Percentiles rank a stretch among this genome's conserved stretches.
phyloP scores from a whole-genome alignment of 2,888 invertebrate species.

The Nysson spinosus region DNA sequence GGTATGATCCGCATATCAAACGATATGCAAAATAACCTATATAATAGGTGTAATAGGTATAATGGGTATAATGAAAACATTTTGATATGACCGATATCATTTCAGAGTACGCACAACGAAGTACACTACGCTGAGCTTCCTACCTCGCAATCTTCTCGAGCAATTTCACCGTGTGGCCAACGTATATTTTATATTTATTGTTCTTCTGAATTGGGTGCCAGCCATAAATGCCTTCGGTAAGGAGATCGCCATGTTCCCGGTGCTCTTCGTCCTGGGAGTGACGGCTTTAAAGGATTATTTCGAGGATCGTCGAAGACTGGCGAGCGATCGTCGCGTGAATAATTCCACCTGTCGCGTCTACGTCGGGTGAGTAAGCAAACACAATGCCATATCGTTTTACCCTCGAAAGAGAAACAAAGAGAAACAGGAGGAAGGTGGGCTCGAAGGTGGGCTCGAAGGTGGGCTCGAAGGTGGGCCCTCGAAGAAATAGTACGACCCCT shows the following conservation, averaged over 20 bases:
- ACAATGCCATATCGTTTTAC: conserved; percentile 2
- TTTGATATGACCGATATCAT: conserved; percentile 10
- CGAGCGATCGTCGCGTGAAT: conserved; percentile 96
- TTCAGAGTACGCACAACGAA: conserved; percentile 93
- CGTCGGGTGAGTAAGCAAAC: conserved; percentile 84
- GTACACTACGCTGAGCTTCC: conserved; percentile 94
- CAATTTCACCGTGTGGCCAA: conserved; percentile 99
- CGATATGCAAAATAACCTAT: no score
- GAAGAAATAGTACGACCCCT: no score
- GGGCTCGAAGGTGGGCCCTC: not conserved
- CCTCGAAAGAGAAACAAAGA: not conserved
- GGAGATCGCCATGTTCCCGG: conserved; percentile 96
- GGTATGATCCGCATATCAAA: no score
- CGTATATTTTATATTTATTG: conserved; percentile 98
- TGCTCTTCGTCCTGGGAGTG: conserved; percentile 94
- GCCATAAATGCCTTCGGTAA: conserved; percentile 96
- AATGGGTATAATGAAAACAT: not conserved
- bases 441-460: not conserved
- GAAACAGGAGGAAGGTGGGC: not conserved
- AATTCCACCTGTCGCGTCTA: conserved; percentile 94
- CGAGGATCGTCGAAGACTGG: conserved; percentile 93
- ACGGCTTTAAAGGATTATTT: conserved; percentile 97
- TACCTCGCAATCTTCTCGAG: conserved; percentile 97
- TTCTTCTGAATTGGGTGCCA: conserved; percentile 97
- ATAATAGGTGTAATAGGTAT: no score